A percentile compares a stretch with the other conserved stretches of the same genome.
Conservation (phyloP, 2,888 invertebrate species). For the Itoplectis maculator region DNA sequence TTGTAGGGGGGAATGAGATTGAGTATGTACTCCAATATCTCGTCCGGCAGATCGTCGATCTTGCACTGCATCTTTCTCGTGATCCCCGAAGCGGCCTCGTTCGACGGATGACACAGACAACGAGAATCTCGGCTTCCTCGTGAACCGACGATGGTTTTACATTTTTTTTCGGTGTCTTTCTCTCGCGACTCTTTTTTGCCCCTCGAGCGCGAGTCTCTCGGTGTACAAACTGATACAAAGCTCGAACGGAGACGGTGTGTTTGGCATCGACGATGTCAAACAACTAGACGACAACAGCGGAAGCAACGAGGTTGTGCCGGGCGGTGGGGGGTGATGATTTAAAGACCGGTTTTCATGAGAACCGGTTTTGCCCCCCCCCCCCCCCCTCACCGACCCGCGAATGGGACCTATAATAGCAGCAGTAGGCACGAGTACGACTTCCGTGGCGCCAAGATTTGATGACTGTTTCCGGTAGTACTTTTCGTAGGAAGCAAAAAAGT, state of each 20-base stretch:
- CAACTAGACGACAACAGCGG: slow-evolving; percentile 37
- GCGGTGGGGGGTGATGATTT: background rate
- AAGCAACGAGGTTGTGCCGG: slow-evolving; percentile 3
- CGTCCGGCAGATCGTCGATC: slow-evolving; percentile 94
- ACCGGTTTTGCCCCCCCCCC: slow-evolving; percentile 21
- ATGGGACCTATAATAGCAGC: too few relatives aligned
- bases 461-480: too few relatives aligned
- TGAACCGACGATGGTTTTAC: background rate
- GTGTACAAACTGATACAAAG: background rate
- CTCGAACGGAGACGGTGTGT: slow-evolving; percentile 5
- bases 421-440: too few relatives aligned
- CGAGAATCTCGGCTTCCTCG: background rate
- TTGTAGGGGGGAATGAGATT: slow-evolving; percentile 95
- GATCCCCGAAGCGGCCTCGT: background rate
- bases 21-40: slow-evolving; percentile 96
- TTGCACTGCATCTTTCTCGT: slow-evolving; percentile 76
- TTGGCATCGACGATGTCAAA: slow-evolving; percentile 51
- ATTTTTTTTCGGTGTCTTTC: slow-evolving; percentile 6
- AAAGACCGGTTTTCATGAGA: slow-evolving; percentile 45
- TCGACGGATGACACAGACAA: background rate
- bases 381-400: background rate
- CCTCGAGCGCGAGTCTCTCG: slow-evolving; percentile 10
- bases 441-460: too few relatives aligned
- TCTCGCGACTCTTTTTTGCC: background rate
- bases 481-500: too few relatives aligned